A percentile compares a stretch with the other conserved stretches of the same genome.
These are phyloP conservation scores for Chrysemys picta DNA, from an alignment of 2,113 vertebrate genomes.

Conservation along the genomic window DNA sequence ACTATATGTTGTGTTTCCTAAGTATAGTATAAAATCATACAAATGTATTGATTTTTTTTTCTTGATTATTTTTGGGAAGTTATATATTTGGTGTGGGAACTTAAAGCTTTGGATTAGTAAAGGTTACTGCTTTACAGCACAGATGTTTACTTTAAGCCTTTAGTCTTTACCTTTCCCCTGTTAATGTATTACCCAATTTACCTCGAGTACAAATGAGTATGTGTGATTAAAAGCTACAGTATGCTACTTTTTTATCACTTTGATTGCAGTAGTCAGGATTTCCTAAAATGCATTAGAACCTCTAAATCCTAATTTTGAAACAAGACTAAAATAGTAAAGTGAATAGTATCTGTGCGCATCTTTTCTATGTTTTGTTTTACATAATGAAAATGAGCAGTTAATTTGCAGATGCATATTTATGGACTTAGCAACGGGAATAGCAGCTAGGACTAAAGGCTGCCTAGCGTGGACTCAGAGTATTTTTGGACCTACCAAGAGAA, in stretches of 20 bases:
- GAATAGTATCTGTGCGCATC: background rate
- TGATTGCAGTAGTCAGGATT: background rate
- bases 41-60: background rate
- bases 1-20: background rate
- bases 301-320: background rate
- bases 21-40: background rate
- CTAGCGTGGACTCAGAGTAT: background rate
- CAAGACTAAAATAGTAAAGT: background rate
- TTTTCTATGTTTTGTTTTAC: background rate
- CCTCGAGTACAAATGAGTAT: background rate
- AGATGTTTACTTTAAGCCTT: background rate
- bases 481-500: background rate
- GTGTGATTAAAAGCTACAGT: background rate
- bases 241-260: background rate
- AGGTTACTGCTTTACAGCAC: background rate
- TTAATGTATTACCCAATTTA: background rate
- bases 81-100: background rate
- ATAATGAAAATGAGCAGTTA: background rate
- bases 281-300: background rate
- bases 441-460: background rate
- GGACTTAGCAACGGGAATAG: background rate
- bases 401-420: background rate
- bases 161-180: background rate
- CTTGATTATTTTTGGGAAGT: conserved; percentile 5
- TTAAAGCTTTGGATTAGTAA: background rate